A percentile compares a stretch with the other conserved stretches of the same genome.
Evolutionary conservation across 2,113 vertebrate genomes (phyloP).

Genomic region (Gasterosteus nipponicus): DNA sequence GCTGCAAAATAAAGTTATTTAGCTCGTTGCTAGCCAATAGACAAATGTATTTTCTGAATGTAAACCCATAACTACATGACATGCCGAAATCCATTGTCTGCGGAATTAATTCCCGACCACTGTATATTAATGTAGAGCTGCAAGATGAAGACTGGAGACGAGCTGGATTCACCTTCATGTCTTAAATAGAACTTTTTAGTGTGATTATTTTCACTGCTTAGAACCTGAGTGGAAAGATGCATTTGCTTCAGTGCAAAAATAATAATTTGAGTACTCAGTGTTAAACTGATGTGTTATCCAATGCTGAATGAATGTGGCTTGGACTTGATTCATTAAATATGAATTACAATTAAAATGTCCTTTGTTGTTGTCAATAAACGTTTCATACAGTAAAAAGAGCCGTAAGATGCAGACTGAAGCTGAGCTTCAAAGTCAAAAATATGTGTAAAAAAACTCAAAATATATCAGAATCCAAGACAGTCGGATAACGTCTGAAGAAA

Average conservation of each 20-base stretch:
- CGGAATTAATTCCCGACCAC: not conserved
- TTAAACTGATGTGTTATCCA: not conserved
- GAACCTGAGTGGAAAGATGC: not conserved
- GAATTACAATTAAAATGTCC: constrained; percentile 13
- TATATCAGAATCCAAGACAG: no score
- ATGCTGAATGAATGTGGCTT: constrained; percentile 30
- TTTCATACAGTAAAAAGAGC: no score
- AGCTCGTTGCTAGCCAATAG: constrained; percentile 22
- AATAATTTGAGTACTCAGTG: not conserved
- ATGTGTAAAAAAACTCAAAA: no score
- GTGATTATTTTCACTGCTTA: constrained; percentile 1
- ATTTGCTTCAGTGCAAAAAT: not conserved
- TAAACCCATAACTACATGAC: not conserved
- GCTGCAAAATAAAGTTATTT: constrained; percentile 16
- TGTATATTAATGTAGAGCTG: constrained; percentile 6
- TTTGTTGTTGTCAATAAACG: not conserved
- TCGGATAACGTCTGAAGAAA: no score
- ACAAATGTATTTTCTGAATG: constrained; percentile 26
- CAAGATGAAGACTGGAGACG: constrained; percentile 25
- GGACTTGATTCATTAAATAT: constrained; percentile 43
- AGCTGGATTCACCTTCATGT: constrained; percentile 65
- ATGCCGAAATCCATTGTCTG: not conserved
- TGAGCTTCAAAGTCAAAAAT: no score
- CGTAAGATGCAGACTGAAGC: no score
- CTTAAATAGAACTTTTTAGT: constrained; percentile 15